A percentile compares a stretch with the other conserved stretches of the same genome.
Conservation (phyloP, 2,797 vertebrate genomes). For the Urocyon cinereoargenteus region DNA sequence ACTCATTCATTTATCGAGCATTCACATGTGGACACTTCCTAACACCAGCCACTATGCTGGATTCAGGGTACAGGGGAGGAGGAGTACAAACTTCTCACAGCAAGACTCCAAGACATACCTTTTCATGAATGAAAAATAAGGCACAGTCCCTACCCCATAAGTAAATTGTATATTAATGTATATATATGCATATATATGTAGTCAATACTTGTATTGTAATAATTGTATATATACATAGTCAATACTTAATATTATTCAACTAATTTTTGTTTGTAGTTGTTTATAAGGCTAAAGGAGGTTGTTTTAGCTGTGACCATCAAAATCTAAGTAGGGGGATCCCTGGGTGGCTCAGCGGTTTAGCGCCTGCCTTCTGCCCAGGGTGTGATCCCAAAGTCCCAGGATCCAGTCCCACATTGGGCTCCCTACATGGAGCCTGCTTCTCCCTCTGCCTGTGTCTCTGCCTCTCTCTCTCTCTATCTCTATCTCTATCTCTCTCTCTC, state of each 20-base stretch:
- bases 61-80: background rate
- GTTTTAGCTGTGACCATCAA: background rate
- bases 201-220: background rate
- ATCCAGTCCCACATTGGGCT: too few species aligned
- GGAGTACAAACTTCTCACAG: background rate
- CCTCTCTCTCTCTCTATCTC: too few species aligned
- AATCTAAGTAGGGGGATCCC: background rate
- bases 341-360: too few species aligned
- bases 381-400: too few species aligned
- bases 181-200: background rate
- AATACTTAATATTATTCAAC: background rate
- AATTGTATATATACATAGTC: background rate
- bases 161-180: background rate
- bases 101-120: background rate
- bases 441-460: too few species aligned
- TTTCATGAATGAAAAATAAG: background rate
- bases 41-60: background rate
- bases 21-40: fast-evolving
- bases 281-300: background rate
- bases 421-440: too few species aligned
- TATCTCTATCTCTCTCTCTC: too few species aligned
- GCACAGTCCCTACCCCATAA: background rate
- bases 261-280: background rate
- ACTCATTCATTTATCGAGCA: background rate
- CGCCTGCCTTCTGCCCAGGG: too few species aligned